A percentile compares a stretch with the other conserved stretches of the same genome.
Conservation (phyloP, 2,113 vertebrate genomes). For the Pyxicephalus adspersus region DNA sequence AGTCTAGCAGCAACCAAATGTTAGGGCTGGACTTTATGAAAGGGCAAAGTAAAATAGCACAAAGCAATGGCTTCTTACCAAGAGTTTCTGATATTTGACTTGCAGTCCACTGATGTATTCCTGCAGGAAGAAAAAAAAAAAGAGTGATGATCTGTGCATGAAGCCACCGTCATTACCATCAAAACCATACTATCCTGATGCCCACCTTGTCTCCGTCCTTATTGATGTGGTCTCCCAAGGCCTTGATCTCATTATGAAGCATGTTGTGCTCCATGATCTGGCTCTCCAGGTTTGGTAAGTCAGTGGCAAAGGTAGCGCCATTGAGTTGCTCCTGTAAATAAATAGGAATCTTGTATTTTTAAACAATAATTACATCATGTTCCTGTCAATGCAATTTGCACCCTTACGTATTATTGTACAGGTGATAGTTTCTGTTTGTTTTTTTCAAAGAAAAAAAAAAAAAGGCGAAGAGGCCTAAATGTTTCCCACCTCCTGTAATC, state of each 20-base stretch:
- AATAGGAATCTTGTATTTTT: not conserved
- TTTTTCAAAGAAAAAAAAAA: no score
- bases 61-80: slow-evolving; percentile 76
- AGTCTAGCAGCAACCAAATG: no score
- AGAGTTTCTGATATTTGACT: slow-evolving; percentile 86
- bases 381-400: no score
- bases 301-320: slow-evolving; percentile 84
- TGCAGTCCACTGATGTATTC: slow-evolving; percentile 76
- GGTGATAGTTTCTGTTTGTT: no score
- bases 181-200: not conserved
- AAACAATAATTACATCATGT: no score
- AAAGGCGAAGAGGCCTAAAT: no score
- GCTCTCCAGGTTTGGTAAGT: slow-evolving; percentile 86
- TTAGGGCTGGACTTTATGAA: no score
- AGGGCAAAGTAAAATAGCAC: no score
- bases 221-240: slow-evolving; percentile 85
- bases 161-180: not conserved
- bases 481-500: no score
- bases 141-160: not conserved
- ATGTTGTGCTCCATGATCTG: slow-evolving; percentile 96
- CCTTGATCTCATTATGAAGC: slow-evolving; percentile 96
- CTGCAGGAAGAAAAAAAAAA: slow-evolving; percentile 67
- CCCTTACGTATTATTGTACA: no score
- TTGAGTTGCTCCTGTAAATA: slow-evolving; percentile 76
- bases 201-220: slow-evolving; percentile 79